Evolutionary conservation across 2,888 invertebrate genomes (phyloP).

Genomic region (Cordilura impudica): DNA sequence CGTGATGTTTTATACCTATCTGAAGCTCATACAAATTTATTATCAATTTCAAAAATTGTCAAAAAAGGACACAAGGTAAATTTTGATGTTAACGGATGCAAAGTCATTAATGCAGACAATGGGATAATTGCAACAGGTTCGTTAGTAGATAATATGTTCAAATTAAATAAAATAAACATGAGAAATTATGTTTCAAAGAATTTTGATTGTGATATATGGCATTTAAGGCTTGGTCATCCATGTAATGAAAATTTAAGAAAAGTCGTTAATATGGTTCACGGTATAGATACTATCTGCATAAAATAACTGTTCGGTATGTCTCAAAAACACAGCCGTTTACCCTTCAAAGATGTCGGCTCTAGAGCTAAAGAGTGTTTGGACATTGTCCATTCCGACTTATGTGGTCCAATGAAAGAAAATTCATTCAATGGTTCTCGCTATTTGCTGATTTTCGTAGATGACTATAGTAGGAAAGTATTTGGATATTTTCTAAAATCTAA

Average conservation of each 20-base stretch:
- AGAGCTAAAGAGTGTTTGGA: neutral
- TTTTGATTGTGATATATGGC: neutral
- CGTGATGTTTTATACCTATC: no score
- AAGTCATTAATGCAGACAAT: no score
- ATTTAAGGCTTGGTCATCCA: neutral
- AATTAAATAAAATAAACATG: no score
- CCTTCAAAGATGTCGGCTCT: neutral
- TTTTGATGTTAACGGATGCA: no score
- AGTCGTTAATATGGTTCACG: neutral
- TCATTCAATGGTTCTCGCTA: neutral
- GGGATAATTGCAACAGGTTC: no score
- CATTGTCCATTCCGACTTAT: neutral
- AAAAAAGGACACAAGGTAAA: no score
- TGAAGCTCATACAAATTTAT: no score
- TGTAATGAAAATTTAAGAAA: neutral
- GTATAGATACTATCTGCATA: neutral
- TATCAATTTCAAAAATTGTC: no score
- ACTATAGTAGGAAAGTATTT: conserved; percentile 6
- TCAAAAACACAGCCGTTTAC: no score
- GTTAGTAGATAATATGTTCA: no score
- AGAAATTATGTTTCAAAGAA: no score
- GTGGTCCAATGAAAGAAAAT: neutral
- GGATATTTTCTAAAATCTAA: conserved; percentile 29
- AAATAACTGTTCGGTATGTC: neutral
- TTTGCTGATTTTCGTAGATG: neutral